Conservation (phyloP, 2,113 vertebrate species). For the Numenius arquata region DNA sequence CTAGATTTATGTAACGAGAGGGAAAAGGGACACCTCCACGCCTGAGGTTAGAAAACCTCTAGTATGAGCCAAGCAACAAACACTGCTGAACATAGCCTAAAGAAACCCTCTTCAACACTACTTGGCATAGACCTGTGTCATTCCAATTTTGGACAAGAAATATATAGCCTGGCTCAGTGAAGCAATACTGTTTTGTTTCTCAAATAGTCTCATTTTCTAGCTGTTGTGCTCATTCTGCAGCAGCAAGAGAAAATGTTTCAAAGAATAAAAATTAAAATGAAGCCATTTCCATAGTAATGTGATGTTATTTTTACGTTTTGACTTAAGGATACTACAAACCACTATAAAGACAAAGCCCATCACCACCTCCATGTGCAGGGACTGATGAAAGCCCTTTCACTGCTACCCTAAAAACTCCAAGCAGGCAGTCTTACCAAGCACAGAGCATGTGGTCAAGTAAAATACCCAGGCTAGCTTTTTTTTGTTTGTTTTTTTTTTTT, state of each 20-base stretch:
- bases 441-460: fast-evolving
- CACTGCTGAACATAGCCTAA: background rate
- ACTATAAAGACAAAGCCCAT: background rate
- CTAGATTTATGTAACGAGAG: background rate
- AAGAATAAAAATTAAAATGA: background rate
- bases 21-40: background rate
- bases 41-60: background rate
- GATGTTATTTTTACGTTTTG: background rate
- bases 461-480: background rate
- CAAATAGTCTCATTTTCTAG: background rate
- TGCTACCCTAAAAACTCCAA: background rate
- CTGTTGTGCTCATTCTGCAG: background rate
- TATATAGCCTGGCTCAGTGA: background rate
- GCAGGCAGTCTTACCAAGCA: background rate
- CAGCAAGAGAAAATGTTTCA: background rate
- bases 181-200: background rate
- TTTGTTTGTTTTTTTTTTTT: too few species aligned
- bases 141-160: background rate
- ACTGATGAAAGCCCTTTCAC: background rate
- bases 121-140: background rate
- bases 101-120: background rate
- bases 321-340: background rate
- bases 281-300: background rate
- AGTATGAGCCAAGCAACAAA: background rate
- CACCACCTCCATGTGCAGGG: background rate